Base-by-base conservation (phyloP, 2,797 vertebrate species). In the Loris lydekkerianus region DNA sequence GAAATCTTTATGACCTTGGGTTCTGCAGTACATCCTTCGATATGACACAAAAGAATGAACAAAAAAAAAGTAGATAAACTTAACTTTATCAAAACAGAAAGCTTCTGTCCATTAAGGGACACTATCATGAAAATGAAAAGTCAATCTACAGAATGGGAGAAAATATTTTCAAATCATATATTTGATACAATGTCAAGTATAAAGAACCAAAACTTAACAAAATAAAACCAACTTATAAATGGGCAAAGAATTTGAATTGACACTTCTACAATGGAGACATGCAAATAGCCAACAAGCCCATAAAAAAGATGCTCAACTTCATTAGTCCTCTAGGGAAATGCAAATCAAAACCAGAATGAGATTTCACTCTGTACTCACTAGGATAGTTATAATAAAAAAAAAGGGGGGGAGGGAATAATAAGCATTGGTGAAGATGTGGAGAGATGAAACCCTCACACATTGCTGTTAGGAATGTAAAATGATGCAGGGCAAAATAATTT, bases 1-100 rank as follows among this genome's bases (percentile, higher is more conserved):
- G 27, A 86, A 93, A 86, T 84, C n/a, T 75, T 94, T 86, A 76
- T 69, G 43, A 83, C 29, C 10, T 72, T 61, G n/a, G 17, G 89
- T 82, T 70, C 89, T 72, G 21, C 20, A 73, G 27, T 49, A 9
- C 8, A 82, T 88, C 80, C 2, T 70, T 63, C 86, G 5, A 29
- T 75, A 34, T 20, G 37, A 94, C 4, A 77, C 49, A 91, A 90
- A 82, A 43, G 0, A 8, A 82, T 21, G 5, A 85, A 53, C 49
- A 65, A n/a, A 81, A 67, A 93, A 77, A 46, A 69, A 87, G 58
- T 4, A 83, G 40, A 85, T 23, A 56, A 83, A 84, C 0, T 96
- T 17, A 18, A 90, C 67, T 81, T 76, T 10, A 60, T 37, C 34
- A 82, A 70, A 82, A 84, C 25, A 37, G 29, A 94, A 67, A 5